phyloP scores from a whole-genome alignment of 2,888 invertebrate genomes.

The Malthinus seriepunctatus region DNA sequence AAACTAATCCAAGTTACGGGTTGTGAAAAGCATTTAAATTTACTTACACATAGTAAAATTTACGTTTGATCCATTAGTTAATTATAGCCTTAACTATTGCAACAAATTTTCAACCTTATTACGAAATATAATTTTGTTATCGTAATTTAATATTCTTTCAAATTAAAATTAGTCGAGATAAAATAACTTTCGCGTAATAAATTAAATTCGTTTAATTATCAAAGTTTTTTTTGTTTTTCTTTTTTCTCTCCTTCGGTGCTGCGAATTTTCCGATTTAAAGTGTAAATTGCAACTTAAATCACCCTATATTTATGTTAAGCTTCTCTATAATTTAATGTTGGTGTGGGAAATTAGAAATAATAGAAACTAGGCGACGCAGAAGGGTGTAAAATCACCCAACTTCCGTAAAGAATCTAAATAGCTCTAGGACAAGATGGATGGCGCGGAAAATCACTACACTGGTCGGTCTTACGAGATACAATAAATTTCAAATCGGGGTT shows the following conservation, averaged over 20 bases:
- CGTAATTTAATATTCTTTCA: too few species aligned
- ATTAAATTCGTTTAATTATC: slow-evolving; percentile 21
- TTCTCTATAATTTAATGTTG: slow-evolving; percentile 38
- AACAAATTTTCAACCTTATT: too few species aligned
- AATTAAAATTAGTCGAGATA: too few species aligned
- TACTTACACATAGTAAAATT: too few species aligned
- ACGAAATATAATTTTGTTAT: too few species aligned
- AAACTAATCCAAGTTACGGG: too few species aligned
- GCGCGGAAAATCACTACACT: slow-evolving; percentile 50
- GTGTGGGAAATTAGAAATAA: slow-evolving; percentile 41
- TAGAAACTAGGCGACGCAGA: slow-evolving; percentile 36
- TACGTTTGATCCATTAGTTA: too few species aligned
- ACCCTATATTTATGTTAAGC: slow-evolving; percentile 36
- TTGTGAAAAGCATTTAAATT: too few species aligned
- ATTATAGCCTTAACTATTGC: too few species aligned
- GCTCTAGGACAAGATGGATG: slow-evolving; percentile 44
- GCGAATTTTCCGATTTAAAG: slow-evolving; percentile 16
- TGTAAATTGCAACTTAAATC: slow-evolving; percentile 33
- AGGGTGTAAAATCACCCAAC: slow-evolving; percentile 24
- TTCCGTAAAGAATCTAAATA: slow-evolving; percentile 42
- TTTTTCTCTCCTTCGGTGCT: slow-evolving; percentile 8
- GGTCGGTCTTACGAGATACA: slow-evolving; percentile 45
- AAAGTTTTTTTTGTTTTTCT: slow-evolving; percentile 5
- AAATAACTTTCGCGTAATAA: neutral
- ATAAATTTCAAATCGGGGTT: slow-evolving; percentile 44